Base-by-base conservation (phyloP, 64 coral and sea anemone genomes). In the Montipora capricornis region DNA sequence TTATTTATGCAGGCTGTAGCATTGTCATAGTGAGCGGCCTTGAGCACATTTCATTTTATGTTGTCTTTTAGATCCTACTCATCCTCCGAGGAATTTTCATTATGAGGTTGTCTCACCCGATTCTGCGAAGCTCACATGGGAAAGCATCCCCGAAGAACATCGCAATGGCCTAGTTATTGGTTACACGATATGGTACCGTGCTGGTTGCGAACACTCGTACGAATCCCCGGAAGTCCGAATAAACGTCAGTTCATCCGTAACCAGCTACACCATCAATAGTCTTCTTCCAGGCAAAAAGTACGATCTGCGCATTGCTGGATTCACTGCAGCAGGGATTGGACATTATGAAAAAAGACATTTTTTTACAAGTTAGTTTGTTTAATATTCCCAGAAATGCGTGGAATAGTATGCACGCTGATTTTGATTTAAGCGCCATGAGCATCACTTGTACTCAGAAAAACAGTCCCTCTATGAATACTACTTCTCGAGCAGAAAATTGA, bases 241-340 rank as follows among this genome's bases (percentile, higher is more conserved):
- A 7, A 83, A 68, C 16, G 82, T 70, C 7, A 67, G 64, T 84
- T 47, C n/a, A 6, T 84, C 44, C 3, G 8, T 4, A 69, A 84
- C 14, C 2, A 70, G 44, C 57, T 69, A 84, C 17, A 84, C 61
- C 1, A 7, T 70, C 15, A 49, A 37, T 47, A 15, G 82, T 20
- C 82, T 84, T 69, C 82, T 3, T 7, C 60, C 29, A 10, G 82
- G 82, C 1, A 49, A 61, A 15, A 84, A 45, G 4, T 84, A 84
- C 49, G 61, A 69, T 1, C 19, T 84, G 0, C 9, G 16, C 0
- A 70, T 84, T 49, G 82, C 82, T 44, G 82, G 82, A 49, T 84
- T 46, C 46, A 84, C 82, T 19, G 37, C 37, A 20, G 44, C 14
- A n/a, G 82, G 82, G 69, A 45, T 84, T 84, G 82, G 82, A 69